Evolutionary conservation across 2,888 invertebrate species (phyloP).

Genomic region (Amphipoea oculea): DNA sequence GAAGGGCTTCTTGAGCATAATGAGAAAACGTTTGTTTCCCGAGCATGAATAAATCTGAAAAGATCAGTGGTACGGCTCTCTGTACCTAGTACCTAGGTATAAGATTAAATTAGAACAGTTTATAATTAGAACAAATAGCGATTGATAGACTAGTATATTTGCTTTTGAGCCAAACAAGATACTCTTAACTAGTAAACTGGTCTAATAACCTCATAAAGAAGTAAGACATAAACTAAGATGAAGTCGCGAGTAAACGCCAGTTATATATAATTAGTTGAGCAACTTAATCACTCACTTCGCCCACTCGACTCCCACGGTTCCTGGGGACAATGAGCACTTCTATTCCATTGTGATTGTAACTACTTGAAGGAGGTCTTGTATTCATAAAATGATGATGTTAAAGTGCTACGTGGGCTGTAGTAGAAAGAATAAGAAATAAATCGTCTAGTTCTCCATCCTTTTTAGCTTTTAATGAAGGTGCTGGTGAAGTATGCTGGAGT

Average conservation of each 20-base stretch:
- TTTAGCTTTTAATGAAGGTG: not conserved
- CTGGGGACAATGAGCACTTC: slow-evolving; percentile 17
- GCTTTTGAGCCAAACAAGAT: not conserved
- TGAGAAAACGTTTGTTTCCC: slow-evolving; percentile 41
- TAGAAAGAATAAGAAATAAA: not conserved
- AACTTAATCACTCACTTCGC: slow-evolving; percentile 33
- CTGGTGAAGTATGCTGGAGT: not conserved
- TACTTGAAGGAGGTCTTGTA: slow-evolving; percentile 25
- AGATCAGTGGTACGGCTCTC: slow-evolving; percentile 15
- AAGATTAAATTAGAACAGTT: not conserved
- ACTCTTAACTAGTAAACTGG: not conserved
- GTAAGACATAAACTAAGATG: slow-evolving; percentile 19
- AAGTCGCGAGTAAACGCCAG: slow-evolving; percentile 3
- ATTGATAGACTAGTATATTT: not conserved
- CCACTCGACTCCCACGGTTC: not conserved
- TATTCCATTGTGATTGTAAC: slow-evolving; percentile 38
- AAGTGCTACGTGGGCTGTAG: not conserved
- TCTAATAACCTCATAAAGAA: not conserved
- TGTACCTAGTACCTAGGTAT: slow-evolving; percentile 9
- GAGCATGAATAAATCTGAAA: slow-evolving; percentile 26
- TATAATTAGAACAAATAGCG: not conserved
- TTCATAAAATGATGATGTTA: not conserved
- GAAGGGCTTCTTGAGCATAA: slow-evolving; percentile 31
- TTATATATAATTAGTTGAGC: slow-evolving; percentile 32
- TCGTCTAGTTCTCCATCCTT: not conserved